Conservation (phyloP, 53 echinoderm and acorn worm genomes). For the Crossaster papposus region DNA sequence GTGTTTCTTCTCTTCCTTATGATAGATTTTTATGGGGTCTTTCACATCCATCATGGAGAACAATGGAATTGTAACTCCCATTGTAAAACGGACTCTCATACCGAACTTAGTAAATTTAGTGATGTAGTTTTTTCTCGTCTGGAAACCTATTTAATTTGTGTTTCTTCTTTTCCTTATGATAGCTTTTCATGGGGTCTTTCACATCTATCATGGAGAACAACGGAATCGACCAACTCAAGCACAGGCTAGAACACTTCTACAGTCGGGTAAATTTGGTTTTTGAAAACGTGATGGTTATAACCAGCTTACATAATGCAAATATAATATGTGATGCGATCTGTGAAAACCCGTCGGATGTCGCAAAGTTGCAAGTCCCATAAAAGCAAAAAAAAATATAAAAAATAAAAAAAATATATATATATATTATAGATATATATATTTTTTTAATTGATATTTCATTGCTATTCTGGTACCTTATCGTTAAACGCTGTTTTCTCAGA, state of each 20-base stretch:
- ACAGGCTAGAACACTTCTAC: constrained; percentile 91
- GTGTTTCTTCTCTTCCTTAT: too few relatives aligned
- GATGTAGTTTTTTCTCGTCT: background rate
- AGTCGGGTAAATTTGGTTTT: constrained; percentile 68
- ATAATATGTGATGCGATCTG: too few relatives aligned
- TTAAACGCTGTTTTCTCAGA: too few relatives aligned
- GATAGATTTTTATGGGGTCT: too few relatives aligned
- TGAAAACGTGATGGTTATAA: background rate
- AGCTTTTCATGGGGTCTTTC: constrained; percentile 98
- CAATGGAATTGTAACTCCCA: constrained; percentile 40
- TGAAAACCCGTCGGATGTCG: too few relatives aligned
- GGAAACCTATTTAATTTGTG: background rate
- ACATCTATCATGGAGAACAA: constrained; percentile 77
- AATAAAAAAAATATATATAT: too few relatives aligned
- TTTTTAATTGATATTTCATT: too few relatives aligned
- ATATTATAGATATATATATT: too few relatives aligned
- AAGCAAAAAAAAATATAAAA: too few relatives aligned
- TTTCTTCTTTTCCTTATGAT: constrained; percentile 10
- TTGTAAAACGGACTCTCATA: background rate
- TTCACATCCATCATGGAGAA: constrained; percentile 10
- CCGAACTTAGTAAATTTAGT: background rate
- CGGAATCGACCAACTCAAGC: constrained; percentile 85
- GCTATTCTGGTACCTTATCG: too few relatives aligned
- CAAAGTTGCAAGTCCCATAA: too few relatives aligned
- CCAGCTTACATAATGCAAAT: too few relatives aligned